Evolutionary conservation across 92 coral and sea anemone genomes (phyloP), one percentile per base, ranked within the genome.

Genomic region (Parazoanthus darwini): DNA sequence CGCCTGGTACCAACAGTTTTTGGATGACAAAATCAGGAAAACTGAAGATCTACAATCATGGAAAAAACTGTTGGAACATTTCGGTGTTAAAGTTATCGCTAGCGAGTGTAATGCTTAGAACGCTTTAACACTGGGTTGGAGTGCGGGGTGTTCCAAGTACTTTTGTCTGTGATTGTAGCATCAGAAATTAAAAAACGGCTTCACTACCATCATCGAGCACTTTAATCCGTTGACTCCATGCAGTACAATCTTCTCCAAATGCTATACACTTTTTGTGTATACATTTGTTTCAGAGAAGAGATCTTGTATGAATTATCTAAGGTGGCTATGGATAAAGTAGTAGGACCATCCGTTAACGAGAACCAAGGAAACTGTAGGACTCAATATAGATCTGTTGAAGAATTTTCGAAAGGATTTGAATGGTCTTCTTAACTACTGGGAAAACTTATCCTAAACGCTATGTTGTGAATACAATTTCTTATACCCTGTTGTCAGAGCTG

Each of bases 181-280:
- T 82, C 86, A 46, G 33, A 82, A 33, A 58, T 82, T 46, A 82
- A 33, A n/a, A n/a, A n/a, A n/a, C n/a, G 63, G 63, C 36, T 63
- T 82, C 73, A 72, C 59, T 56, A 82, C 50, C 86, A 72, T 85
- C 78, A 85, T 80, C 29, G 81, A 86, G 44, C 74, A 86, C 82
- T 86, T 86, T 59, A 74, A 86, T 43, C 88, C 81, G 42, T 74
- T 86, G 71, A 71, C 35, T 72, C 81, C n/a, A n/a, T n/a, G n/a
- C 82, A 72, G 78, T 86, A 39, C 81, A 86, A 36, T 26, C 82
- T 86, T 65, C 88, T 74, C 43, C 88, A 14, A 86, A 86, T 72
- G 80, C n/a, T 79, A 50, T 79, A 79, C 35, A 22, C 58, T 6
- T 38, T n/a, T 23, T 43, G 38, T 50, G 48, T 43, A 44, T 44